Percentiles rank a stretch among this genome's conserved stretches.
phyloP scores from a whole-genome alignment of 1,140 invertebrate genomes.

The Papilio dardanus region DNA sequence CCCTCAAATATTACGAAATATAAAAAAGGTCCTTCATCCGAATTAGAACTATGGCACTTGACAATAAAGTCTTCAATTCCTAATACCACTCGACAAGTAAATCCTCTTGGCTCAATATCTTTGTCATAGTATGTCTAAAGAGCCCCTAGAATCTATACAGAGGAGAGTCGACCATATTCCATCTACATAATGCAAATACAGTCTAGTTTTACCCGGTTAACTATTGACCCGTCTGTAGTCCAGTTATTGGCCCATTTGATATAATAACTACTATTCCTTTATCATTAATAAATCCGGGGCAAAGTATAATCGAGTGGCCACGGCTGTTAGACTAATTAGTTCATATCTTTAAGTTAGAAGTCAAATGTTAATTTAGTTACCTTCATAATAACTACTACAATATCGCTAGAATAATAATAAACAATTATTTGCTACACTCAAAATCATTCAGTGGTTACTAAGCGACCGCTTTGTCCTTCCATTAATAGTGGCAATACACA shows the following conservation, averaged over 20 bases:
- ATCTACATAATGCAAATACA: not conserved
- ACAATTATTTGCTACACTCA: too few relatives aligned
- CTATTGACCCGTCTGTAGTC: slow-evolving; percentile 4
- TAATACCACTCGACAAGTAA: too few relatives aligned
- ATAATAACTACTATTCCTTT: not conserved
- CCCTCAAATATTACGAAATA: too few relatives aligned
- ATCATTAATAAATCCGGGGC: slow-evolving; percentile 7
- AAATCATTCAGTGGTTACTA: too few relatives aligned
- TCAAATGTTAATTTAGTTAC: not conserved
- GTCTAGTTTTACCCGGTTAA: slow-evolving; percentile 4
- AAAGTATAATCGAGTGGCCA: not conserved
- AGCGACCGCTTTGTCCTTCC: too few relatives aligned
- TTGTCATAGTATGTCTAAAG: too few relatives aligned
- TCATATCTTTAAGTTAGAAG: not conserved
- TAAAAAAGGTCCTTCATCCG: too few relatives aligned
- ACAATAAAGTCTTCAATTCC: too few relatives aligned
- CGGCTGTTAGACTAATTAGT: not conserved
- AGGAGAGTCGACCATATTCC: not conserved
- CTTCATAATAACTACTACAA: not conserved
- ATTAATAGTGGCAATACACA: too few relatives aligned
- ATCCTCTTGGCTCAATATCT: too few relatives aligned
- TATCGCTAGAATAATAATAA: not conserved
- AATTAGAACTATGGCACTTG: too few relatives aligned
- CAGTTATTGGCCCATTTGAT: slow-evolving; percentile 23
- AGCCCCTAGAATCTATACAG: too few relatives aligned